Evolutionary conservation across 2,888 invertebrate genomes (phyloP).

Genomic region (Kryphioiulus occultus): DNA sequence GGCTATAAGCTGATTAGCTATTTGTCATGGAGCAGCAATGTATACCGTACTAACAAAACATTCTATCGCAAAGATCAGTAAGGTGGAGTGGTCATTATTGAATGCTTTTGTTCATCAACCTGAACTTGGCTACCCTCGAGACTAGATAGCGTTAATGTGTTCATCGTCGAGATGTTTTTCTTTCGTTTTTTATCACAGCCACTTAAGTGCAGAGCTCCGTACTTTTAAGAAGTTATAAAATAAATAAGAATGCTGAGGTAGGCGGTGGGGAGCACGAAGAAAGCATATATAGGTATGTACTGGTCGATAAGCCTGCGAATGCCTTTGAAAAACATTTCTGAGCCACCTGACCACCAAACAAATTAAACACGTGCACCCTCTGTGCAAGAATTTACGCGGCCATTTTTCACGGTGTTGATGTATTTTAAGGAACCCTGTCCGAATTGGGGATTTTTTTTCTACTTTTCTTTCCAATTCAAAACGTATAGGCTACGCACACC

Average conservation of each 20-base stretch:
- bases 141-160: slow-evolving; percentile 3
- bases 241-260: background rate
- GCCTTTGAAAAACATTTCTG: background rate
- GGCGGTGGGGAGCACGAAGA: background rate
- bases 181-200: slow-evolving; percentile 9
- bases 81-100: background rate
- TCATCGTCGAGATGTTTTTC: background rate
- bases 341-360: background rate
- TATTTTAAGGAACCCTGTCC: background rate
- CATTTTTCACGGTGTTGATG: slow-evolving; percentile 31
- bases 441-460: background rate
- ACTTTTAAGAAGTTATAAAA: background rate
- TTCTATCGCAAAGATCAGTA: background rate
- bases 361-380: slow-evolving; percentile 8
- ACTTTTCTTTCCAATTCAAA: background rate
- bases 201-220: slow-evolving; percentile 7
- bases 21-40: background rate
- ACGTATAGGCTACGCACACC: background rate
- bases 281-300: background rate
- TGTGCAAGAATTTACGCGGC: background rate
- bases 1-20: background rate
- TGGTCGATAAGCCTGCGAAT: background rate
- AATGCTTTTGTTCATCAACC: slow-evolving; percentile 11
- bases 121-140: slow-evolving; percentile 7
- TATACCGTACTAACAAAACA: background rate